A percentile compares a stretch with the other conserved stretches of the same genome.
Evolutionary conservation across 1,140 invertebrate species (phyloP).

Genomic region (Heterodera schachtii): DNA sequence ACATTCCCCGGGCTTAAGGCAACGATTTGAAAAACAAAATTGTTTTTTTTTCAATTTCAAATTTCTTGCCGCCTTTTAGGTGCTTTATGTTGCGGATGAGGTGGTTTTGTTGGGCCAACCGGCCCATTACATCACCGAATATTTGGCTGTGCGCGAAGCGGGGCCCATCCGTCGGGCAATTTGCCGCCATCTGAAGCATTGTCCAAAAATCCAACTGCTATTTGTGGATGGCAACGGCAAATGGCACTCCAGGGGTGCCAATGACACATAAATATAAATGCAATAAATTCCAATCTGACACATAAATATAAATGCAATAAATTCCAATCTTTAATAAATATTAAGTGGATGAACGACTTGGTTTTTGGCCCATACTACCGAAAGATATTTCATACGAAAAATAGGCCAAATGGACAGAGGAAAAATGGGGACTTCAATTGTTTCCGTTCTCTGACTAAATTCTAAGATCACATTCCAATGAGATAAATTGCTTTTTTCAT

Average conservation of each 20-base stretch:
- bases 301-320: too few relatives aligned
- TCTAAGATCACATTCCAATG: too few relatives aligned
- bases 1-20: slow-evolving; percentile 39
- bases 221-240: slow-evolving; percentile 50
- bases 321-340: too few relatives aligned
- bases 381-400: too few relatives aligned
- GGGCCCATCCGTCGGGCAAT: slow-evolving; percentile 32
- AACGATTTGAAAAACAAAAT: neutral
- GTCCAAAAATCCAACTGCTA: slow-evolving; percentile 38
- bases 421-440: too few relatives aligned
- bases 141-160: slow-evolving; percentile 45
- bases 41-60: neutral
- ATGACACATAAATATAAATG: too few relatives aligned
- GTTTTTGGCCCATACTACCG: too few relatives aligned
- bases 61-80: slow-evolving; percentile 1
- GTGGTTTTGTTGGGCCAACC: slow-evolving; percentile 29
- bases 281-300: too few relatives aligned
- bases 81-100: slow-evolving; percentile 39
- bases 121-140: slow-evolving; percentile 42
- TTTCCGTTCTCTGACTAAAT: too few relatives aligned
- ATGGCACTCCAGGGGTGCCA: slow-evolving; percentile 42
- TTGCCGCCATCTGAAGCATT: slow-evolving; percentile 3
- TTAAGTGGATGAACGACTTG: too few relatives aligned
- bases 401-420: too few relatives aligned
- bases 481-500: too few relatives aligned